Conservation (phyloP, 1,140 invertebrate species). For the Leptopilina clavipes region DNA sequence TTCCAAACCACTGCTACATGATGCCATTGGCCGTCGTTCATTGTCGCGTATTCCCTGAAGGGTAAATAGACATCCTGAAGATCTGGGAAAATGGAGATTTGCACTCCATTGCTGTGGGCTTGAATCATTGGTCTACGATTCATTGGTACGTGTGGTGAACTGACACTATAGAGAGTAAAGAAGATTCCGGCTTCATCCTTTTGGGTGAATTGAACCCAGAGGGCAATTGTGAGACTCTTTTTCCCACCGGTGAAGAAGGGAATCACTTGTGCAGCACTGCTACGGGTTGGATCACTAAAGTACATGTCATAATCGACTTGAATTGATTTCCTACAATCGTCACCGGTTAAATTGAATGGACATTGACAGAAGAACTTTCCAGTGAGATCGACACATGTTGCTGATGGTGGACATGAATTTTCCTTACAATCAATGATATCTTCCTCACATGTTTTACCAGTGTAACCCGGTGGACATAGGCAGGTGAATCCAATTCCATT, state of each 20-base stretch:
- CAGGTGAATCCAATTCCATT: constrained; percentile 90
- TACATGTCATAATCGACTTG: constrained; percentile 97
- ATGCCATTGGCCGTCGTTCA: constrained; percentile 98
- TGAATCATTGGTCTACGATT: constrained; percentile 88
- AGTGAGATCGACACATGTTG: constrained; percentile 94
- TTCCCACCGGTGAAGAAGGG: constrained; percentile 88
- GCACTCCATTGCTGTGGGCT: constrained; percentile 92
- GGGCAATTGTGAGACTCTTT: constrained; percentile 89
- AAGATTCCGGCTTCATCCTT: constrained; percentile 93
- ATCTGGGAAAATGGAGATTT: constrained; percentile 91
- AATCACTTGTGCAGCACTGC: constrained; percentile 91
- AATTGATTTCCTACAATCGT: constrained; percentile 96
- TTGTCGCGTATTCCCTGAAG: constrained; percentile 92
- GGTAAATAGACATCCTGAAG: constrained; percentile 92
- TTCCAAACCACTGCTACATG: constrained; percentile 96
- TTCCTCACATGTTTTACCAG: constrained; percentile 92
- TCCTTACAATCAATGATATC: constrained; percentile 95
- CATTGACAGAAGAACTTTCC: constrained; percentile 96
- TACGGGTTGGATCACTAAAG: constrained; percentile 91
- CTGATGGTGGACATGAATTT: constrained; percentile 94
- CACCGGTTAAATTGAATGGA: constrained; percentile 96
- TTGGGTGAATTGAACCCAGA: constrained; percentile 97
- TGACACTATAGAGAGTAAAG: constrained; percentile 93
- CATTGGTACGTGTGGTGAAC: constrained; percentile 85
- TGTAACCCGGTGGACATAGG: constrained; percentile 88